A percentile compares a stretch with the other conserved stretches of the same genome.
Conservation (phyloP, 1,140 invertebrate species). For the Magallana ariakensis region DNA sequence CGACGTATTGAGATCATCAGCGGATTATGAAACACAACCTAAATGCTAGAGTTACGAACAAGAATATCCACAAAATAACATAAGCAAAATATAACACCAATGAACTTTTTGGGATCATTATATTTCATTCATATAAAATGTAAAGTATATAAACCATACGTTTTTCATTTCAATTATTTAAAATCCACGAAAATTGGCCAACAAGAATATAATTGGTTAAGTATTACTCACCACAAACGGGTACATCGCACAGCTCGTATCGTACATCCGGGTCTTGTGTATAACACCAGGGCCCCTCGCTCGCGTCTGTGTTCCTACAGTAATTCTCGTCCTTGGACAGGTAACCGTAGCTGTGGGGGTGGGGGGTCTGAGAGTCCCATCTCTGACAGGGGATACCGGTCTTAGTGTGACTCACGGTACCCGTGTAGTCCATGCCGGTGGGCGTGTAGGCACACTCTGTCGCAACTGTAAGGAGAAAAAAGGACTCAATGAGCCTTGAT, state of each 20-base stretch:
- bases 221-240: conserved; percentile 20
- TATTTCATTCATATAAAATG: no score
- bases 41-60: no score
- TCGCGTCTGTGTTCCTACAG: conserved; percentile 95
- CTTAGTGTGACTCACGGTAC: background rate
- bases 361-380: conserved; percentile 46
- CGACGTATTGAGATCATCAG: no score
- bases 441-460: conserved; percentile 1
- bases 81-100: no score
- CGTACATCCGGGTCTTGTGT: conserved; percentile 89
- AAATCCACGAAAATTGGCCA: background rate
- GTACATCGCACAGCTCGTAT: conserved; percentile 91
- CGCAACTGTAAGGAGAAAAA: background rate
- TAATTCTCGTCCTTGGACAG: conserved; percentile 83
- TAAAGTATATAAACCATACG: background rate
- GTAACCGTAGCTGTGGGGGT: conserved; percentile 5
- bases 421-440: background rate
- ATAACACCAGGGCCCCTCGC: conserved; percentile 95
- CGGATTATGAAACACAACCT: no score
- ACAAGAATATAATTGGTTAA: no score
- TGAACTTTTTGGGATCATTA: no score
- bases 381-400: conserved; percentile 33
- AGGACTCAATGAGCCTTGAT: no score
- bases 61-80: no score
- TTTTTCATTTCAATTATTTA: no score